Evolutionary conservation across 2,113 vertebrate species (phyloP).

Genomic region (Rostratula benghalensis): DNA sequence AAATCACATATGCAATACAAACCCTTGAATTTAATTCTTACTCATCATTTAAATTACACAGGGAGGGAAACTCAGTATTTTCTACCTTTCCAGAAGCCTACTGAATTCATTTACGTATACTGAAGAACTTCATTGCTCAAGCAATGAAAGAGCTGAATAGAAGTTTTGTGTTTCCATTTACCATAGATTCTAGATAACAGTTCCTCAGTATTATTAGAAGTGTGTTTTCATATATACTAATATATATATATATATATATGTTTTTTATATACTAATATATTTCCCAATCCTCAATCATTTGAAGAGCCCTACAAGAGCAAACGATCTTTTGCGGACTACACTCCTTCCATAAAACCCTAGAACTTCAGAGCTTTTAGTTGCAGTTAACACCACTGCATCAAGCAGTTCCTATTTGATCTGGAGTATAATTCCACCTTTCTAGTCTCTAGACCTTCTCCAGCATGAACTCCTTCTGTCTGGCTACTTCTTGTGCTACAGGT

Average conservation of each 20-base stretch:
- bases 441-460: not conserved
- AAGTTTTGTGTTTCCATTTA: not conserved
- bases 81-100: not conserved
- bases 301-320: not conserved
- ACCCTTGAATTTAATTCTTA: not conserved
- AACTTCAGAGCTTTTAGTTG: not conserved
- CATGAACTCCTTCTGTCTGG: not conserved
- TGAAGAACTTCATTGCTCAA: not conserved
- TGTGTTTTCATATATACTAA: not conserved
- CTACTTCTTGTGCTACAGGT: not conserved
- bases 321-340: not conserved
- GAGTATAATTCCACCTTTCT: not conserved
- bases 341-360: not conserved
- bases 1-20: not conserved
- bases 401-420: not conserved
- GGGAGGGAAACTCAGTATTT: not conserved
- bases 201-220: not conserved
- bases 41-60: not conserved
- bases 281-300: not conserved
- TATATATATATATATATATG: too few relatives aligned
- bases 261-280: not conserved
- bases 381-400: not conserved
- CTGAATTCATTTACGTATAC: not conserved
- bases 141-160: not conserved
- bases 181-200: not conserved